These are phyloP conservation scores for Morone saxatilis DNA, from an alignment of 2,113 vertebrate genomes.

Conservation along the genomic window DNA sequence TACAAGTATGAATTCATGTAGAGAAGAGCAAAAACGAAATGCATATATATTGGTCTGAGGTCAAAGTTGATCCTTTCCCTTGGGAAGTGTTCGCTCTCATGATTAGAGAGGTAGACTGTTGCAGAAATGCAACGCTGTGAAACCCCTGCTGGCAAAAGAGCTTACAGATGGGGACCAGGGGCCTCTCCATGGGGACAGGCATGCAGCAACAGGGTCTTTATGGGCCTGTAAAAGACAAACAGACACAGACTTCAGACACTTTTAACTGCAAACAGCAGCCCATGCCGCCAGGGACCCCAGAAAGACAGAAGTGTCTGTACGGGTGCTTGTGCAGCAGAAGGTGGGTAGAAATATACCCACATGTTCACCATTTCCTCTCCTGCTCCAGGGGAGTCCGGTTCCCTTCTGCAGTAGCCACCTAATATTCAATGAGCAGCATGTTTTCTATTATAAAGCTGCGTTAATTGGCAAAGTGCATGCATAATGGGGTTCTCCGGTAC, in stretches of 20 bases:
- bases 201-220: slow-evolving; percentile 79
- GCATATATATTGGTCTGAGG: slow-evolving; percentile 9
- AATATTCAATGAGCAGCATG: slow-evolving; percentile 65
- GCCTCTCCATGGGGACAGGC: slow-evolving; percentile 76
- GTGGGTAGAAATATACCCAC: slow-evolving; percentile 46
- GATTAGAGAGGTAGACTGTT: slow-evolving; percentile 57
- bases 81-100: slow-evolving; percentile 57
- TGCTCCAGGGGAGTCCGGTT: slow-evolving; percentile 71
- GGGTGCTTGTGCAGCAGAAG: slow-evolving; percentile 51
- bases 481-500: slow-evolving; percentile 43
- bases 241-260: slow-evolving; percentile 81
- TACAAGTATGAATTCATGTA: background rate
- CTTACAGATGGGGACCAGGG: slow-evolving; percentile 81
- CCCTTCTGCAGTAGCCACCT: slow-evolving; percentile 69
- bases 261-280: slow-evolving; percentile 80
- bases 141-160: slow-evolving; percentile 80
- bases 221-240: slow-evolving; percentile 80
- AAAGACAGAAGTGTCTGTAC: slow-evolving; percentile 59
- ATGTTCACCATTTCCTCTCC: slow-evolving; percentile 80
- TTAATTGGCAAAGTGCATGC: slow-evolving; percentile 72
- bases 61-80: slow-evolving; percentile 41
- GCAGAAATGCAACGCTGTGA: slow-evolving; percentile 71
- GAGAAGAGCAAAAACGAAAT: slow-evolving; percentile 1
- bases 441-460: slow-evolving; percentile 72
- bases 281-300: slow-evolving; percentile 51